Conservation (phyloP, 2,797 vertebrate genomes). For the Syngnathus acus region DNA sequence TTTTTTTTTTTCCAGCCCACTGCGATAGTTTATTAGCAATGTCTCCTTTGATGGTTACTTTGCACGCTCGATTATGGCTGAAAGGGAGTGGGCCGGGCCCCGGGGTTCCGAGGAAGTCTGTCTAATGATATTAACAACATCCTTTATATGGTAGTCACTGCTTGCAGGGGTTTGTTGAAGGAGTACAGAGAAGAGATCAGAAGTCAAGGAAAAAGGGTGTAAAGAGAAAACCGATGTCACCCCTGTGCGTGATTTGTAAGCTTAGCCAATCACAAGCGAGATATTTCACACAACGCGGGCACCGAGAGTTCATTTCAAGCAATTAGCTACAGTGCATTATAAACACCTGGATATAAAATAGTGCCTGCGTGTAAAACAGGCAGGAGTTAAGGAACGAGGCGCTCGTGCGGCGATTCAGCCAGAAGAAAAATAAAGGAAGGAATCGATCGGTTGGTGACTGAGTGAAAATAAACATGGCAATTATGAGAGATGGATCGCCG, state of each 20-base stretch:
- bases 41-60: constrained; percentile 66
- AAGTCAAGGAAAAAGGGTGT: constrained; percentile 6
- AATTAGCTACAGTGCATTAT: neutral
- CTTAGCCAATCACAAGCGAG: neutral
- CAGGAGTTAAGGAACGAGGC: neutral
- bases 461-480: constrained; percentile 2
- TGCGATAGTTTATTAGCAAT: constrained; percentile 61
- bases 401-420: too few relatives aligned
- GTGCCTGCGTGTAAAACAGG: neutral
- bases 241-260: neutral
- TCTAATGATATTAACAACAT: constrained; percentile 72
- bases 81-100: constrained; percentile 53
- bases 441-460: constrained; percentile 1
- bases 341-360: neutral
- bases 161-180: constrained; percentile 28
- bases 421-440: constrained; percentile 2
- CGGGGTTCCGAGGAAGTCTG: constrained; percentile 56
- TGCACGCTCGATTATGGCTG: constrained; percentile 63
- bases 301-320: neutral
- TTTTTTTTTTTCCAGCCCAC: constrained; percentile 42
- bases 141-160: constrained; percentile 59
- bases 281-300: neutral
- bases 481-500: neutral
- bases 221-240: neutral
- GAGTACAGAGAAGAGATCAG: constrained; percentile 7